Base-by-base conservation (phyloP, 35 echinoderm and acorn worm genomes). In the Anneissia japonica region DNA sequence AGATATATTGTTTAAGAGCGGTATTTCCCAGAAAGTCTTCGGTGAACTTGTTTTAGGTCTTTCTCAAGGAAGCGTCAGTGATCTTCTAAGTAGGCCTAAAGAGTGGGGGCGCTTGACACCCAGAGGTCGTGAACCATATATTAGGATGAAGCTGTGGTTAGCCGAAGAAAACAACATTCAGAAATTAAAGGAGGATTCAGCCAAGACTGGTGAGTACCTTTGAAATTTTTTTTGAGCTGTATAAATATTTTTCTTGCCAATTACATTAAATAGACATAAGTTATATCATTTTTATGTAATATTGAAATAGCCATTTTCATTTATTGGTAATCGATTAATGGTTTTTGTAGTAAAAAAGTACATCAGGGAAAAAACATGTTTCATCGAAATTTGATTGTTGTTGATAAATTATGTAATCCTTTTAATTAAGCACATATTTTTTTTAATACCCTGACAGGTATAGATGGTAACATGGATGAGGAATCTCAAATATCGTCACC, bases 31-130 rank as follows among this genome's bases (percentile, higher is more conserved):
- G 51, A 76, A 88, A 30, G 85, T 93, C 14, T 98, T 98, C 72
- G 95, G 95, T 30, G 86, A 84, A 46, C 88, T 89, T 82, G 92
- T 98, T 16, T 87, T 98, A 35, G 92, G 95, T 4, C 89, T 98
- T 82, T 98, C 95, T 10, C 95, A 98, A 39, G 95, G 95, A 21
- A 94, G 95, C 84, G 95, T 98, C 28, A 98, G 95, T 56, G 95
- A 98, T 72, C 81, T 98, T 35, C 37, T 98, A 31, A 94, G 92
- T 3, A 93, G 93, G 73, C 89, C 91, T 32, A 98, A 98, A 46
- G 37, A 77, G 13, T 98, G 95, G 95, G 91, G 90, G 33, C 93
- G 91, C 38, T 81, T 98, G 35, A 91, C 95, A 12, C 86, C 91
- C 32, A 98, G 93, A 74, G 95, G 95, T 4, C 81, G 88, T 37